phyloP scores from a whole-genome alignment of 1,140 invertebrate genomes.

The Dendroctonus valens region DNA sequence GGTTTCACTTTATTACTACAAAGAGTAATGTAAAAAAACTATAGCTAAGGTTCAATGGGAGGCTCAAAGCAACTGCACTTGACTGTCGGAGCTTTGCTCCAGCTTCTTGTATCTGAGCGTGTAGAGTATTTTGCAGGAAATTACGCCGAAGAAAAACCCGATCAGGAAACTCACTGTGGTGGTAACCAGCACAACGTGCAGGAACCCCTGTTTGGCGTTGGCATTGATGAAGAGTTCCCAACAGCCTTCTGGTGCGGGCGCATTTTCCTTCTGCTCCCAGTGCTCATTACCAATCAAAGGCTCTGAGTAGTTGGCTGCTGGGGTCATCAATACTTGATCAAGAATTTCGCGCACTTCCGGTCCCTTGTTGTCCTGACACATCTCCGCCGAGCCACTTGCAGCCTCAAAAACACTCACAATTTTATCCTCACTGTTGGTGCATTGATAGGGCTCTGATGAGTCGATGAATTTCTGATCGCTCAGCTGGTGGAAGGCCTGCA shows the following conservation, averaged over 20 bases:
- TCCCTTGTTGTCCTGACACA: not conserved
- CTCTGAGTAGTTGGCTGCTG: not conserved
- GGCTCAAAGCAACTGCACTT: conserved; percentile 11
- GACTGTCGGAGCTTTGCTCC: conserved; percentile 29
- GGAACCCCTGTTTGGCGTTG: not conserved
- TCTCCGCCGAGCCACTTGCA: not conserved
- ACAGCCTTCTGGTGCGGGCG: conserved; percentile 1
- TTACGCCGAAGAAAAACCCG: conserved; percentile 15
- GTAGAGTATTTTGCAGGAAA: conserved; percentile 14
- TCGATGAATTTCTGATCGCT: conserved; percentile 34
- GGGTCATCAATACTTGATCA: conserved; percentile 4
- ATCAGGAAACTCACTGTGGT: conserved; percentile 11
- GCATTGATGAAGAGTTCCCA: conserved; percentile 9
- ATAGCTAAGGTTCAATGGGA: not conserved
- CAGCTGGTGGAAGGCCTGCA: conserved; percentile 39
- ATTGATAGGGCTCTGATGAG: conserved; percentile 36
- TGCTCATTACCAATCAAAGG: not conserved
- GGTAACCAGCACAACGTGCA: conserved; percentile 2
- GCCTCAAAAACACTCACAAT: conserved; percentile 32
- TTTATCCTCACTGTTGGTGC: conserved; percentile 19
- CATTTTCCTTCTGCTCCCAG: not conserved
- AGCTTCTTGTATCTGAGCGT: conserved; percentile 20
- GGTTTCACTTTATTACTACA: not conserved
- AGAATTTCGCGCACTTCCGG: conserved; percentile 3
- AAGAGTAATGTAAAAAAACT: not conserved